Evolutionary conservation across 1,140 invertebrate genomes (phyloP).

Genomic region (Goniozus legneri): DNA sequence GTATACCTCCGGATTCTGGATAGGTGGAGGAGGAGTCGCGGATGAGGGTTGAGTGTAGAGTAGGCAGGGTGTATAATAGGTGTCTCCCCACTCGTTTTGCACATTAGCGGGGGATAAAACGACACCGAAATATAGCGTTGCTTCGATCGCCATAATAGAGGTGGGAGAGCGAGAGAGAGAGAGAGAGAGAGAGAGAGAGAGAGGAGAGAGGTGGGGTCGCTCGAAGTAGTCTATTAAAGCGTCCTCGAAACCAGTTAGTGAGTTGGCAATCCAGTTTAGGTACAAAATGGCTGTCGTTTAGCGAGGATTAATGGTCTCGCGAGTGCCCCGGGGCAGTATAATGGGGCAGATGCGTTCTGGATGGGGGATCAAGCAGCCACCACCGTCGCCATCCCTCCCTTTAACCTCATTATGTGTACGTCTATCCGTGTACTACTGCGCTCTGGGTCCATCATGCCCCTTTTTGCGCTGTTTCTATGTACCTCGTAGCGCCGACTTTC

Average conservation of each 20-base stretch:
- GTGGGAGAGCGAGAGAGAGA: no score
- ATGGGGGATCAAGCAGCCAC: slow-evolving; percentile 26
- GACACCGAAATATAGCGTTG: slow-evolving; percentile 32
- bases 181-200: no score
- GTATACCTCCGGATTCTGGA: no score
- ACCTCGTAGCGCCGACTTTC: no score
- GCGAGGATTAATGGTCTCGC: slow-evolving; percentile 53
- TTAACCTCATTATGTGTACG: slow-evolving; percentile 50
- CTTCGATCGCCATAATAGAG: slow-evolving; percentile 43
- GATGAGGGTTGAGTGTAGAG: no score
- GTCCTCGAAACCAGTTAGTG: slow-evolving; percentile 54
- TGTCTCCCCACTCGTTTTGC: slow-evolving; percentile 17
- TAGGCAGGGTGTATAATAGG: no score
- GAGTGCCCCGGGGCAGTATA: slow-evolving; percentile 47
- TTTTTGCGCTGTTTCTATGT: slow-evolving; percentile 36
- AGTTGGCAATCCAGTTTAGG: slow-evolving; percentile 56
- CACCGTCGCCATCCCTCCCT: slow-evolving; percentile 5
- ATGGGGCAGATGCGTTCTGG: slow-evolving; percentile 53
- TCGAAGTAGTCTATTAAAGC: slow-evolving; percentile 52
- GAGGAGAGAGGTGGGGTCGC: no score
- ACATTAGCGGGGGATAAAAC: slow-evolving; percentile 34
- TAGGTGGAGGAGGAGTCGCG: no score
- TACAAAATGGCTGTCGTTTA: slow-evolving; percentile 58
- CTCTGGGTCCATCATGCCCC: slow-evolving; percentile 48
- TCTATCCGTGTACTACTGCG: slow-evolving; percentile 41